Evolutionary conservation across 1,140 invertebrate genomes (phyloP).

Genomic region (Pseudomyrmex sp.): DNA sequence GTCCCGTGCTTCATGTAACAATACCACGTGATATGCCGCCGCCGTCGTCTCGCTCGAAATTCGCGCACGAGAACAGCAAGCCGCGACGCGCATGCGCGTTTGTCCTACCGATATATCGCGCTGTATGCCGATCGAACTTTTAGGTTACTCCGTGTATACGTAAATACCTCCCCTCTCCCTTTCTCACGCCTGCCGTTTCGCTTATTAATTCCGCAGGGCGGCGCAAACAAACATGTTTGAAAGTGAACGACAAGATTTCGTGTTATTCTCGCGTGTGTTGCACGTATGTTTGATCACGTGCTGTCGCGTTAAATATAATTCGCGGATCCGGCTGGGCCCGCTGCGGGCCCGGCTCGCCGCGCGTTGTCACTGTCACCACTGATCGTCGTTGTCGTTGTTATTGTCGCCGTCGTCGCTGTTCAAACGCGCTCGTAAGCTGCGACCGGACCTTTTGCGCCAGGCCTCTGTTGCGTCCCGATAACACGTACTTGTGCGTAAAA

Average conservation of each 20-base stretch:
- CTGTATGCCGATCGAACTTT: conserved; percentile 61
- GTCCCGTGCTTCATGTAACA: conserved; percentile 15
- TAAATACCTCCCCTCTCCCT: conserved; percentile 62
- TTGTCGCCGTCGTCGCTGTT: conserved; percentile 8
- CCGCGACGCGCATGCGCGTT: conserved; percentile 63
- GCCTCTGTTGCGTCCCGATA: conserved; percentile 42
- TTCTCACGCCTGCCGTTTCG: conserved; percentile 19
- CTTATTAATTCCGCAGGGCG: neutral
- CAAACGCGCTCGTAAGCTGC: neutral
- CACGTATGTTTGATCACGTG: conserved; percentile 26
- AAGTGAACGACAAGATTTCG: conserved; percentile 35
- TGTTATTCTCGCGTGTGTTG: conserved; percentile 52
- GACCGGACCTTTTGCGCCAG: conserved; percentile 14
- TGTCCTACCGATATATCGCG: conserved; percentile 59
- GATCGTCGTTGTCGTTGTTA: conserved; percentile 4
- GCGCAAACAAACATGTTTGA: too few relatives aligned
- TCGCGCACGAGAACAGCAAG: conserved; percentile 64
- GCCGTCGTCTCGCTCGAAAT: conserved; percentile 58
- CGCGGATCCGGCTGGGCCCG: neutral
- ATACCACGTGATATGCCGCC: conserved; percentile 37
- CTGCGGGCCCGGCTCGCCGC: neutral
- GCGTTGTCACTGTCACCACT: conserved; percentile 46
- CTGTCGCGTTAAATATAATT: neutral
- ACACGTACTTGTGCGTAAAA: conserved; percentile 30
- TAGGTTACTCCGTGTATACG: conserved; percentile 65